phyloP scores from a whole-genome alignment of 1,140 invertebrate species.

The Lasaia peninsularis region DNA sequence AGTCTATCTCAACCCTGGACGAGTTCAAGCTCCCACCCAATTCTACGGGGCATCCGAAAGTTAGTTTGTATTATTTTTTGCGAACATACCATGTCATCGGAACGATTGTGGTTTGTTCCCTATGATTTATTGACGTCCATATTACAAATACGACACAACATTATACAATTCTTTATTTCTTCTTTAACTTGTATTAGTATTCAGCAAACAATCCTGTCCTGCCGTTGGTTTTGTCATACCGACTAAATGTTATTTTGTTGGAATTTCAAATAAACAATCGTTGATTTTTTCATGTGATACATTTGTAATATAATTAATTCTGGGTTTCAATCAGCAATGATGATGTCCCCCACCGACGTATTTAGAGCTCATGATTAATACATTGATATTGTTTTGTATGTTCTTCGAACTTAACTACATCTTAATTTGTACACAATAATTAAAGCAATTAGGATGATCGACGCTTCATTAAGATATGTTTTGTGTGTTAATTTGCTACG shows the following conservation, averaged over 20 bases:
- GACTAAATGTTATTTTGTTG: slow-evolving; percentile 73
- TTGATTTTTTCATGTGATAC: slow-evolving; percentile 49
- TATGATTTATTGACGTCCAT: slow-evolving; percentile 75
- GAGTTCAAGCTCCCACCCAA: slow-evolving; percentile 59
- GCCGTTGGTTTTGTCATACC: slow-evolving; percentile 73
- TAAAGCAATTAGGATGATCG: slow-evolving; percentile 44
- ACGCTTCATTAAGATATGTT: slow-evolving; percentile 2
- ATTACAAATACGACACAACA: slow-evolving; percentile 74
- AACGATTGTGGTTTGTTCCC: slow-evolving; percentile 71
- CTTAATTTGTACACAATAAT: slow-evolving; percentile 69
- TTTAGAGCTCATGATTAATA: slow-evolving; percentile 50
- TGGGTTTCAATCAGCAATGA: slow-evolving; percentile 54
- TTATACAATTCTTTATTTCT: slow-evolving; percentile 74
- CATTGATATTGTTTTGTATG: slow-evolving; percentile 58
- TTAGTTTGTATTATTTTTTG: slow-evolving; percentile 73
- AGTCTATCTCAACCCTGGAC: slow-evolving; percentile 41
- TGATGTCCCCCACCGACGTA: slow-evolving; percentile 38
- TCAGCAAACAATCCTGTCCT: slow-evolving; percentile 65
- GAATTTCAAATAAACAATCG: slow-evolving; percentile 73
- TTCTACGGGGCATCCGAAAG: slow-evolving; percentile 70
- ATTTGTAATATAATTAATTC: slow-evolving; percentile 64
- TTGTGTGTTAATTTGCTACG: slow-evolving; percentile 2
- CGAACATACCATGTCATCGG: slow-evolving; percentile 72
- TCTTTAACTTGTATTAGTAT: slow-evolving; percentile 76
- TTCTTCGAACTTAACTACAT: slow-evolving; percentile 38